phyloP scores from a whole-genome alignment of 1,140 invertebrate genomes.

The Armadillidium nasatum region DNA sequence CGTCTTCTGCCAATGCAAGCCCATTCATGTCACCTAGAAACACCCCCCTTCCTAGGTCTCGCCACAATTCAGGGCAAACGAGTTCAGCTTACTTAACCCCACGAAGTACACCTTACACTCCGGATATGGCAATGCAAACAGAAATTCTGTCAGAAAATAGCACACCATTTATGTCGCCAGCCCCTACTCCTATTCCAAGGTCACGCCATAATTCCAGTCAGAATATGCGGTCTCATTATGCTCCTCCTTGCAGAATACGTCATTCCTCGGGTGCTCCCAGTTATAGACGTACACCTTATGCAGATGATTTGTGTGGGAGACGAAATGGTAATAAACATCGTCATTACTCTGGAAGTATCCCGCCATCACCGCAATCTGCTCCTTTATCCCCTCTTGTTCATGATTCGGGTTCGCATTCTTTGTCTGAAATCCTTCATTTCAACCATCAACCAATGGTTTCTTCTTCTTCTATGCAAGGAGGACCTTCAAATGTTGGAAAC shows the following conservation, averaged over 20 bases:
- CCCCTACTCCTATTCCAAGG: conserved; percentile 48
- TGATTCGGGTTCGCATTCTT: conserved; percentile 25
- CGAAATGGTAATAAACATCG: conserved; percentile 33
- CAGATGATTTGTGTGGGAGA: conserved; percentile 34
- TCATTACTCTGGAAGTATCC: conserved; percentile 46
- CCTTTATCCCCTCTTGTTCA: conserved; percentile 46
- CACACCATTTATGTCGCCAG: conserved; percentile 51
- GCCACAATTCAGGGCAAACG: conserved; percentile 51
- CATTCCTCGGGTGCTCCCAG: conserved; percentile 47
- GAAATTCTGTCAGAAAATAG: conserved; percentile 44
- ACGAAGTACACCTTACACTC: conserved; percentile 45
- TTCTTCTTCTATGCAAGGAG: conserved; percentile 1
- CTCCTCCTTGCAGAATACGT: conserved; percentile 44
- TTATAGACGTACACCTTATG: conserved; percentile 45
- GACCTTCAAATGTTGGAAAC: conserved; percentile 6
- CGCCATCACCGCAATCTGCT: conserved; percentile 46
- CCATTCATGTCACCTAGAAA: conserved; percentile 78
- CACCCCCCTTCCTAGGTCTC: conserved; percentile 57
- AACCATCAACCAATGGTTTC: conserved; percentile 28
- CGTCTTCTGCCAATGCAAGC: conserved; percentile 54
- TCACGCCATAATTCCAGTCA: conserved; percentile 48
- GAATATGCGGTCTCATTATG: conserved; percentile 40
- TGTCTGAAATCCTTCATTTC: conserved; percentile 27
- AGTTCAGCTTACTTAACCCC: conserved; percentile 43
- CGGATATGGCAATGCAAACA: conserved; percentile 41